Evolutionary conservation across 2,113 vertebrate genomes (phyloP).

Genomic region (Anseranas semipalmata): DNA sequence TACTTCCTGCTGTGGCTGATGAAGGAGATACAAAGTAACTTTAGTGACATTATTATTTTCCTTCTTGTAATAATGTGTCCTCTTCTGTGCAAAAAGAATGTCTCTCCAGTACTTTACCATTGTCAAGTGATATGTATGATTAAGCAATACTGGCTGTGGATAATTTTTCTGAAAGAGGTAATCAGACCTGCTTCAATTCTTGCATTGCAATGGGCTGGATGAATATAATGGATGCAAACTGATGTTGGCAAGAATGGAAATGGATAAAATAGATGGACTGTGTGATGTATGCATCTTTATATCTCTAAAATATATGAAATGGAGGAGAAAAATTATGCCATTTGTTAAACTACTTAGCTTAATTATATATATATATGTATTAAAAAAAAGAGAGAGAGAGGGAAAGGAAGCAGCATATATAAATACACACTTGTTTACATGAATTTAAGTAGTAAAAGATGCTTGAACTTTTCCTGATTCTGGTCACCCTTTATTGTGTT

Average conservation of each 20-base stretch:
- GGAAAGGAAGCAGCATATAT: neutral
- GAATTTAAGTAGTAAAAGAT: neutral
- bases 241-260: neutral
- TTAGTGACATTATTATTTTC: slow-evolving; percentile 26
- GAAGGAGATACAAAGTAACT: slow-evolving; percentile 5
- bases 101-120: rapidly evolving
- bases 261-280: neutral
- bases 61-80: neutral
- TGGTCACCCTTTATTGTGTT: slow-evolving; percentile 4
- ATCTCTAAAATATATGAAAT: neutral
- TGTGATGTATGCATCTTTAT: neutral
- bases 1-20: slow-evolving; percentile 45
- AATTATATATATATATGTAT: too few species aligned
- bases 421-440: neutral
- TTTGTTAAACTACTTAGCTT: neutral
- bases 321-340: neutral
- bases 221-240: neutral
- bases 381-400: neutral
- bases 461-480: neutral
- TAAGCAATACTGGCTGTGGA: neutral
- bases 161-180: neutral
- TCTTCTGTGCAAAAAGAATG: neutral
- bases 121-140: neutral
- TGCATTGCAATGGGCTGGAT: neutral
- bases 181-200: neutral